phyloP scores from a whole-genome alignment of 23 tunicate genomes.

The Ciona savignyi region DNA sequence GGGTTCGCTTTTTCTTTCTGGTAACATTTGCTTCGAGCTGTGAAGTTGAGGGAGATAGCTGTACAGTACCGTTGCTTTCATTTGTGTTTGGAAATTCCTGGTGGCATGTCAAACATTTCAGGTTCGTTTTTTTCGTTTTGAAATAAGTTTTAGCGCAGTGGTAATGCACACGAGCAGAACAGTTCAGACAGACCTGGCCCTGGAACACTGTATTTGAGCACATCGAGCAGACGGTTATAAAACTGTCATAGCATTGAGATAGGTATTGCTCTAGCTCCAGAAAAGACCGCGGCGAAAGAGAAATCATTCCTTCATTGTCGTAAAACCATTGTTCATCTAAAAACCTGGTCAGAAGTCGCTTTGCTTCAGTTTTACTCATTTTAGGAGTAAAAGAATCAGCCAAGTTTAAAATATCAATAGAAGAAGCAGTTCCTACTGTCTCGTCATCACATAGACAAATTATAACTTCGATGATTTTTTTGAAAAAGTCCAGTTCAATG shows the following conservation, averaged over 20 bases:
- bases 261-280: conserved; percentile 56
- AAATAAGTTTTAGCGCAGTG: conserved; percentile 51
- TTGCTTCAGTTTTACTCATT: conserved; percentile 42
- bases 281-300: conserved; percentile 46
- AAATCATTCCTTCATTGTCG: too few species aligned
- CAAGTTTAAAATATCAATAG: conserved; percentile 56
- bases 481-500: conserved; percentile 52
- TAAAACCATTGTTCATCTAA: conserved; percentile 51
- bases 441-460: conserved; percentile 11
- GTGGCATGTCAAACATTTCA: conserved; percentile 31
- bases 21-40: too few species aligned
- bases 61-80: too few species aligned
- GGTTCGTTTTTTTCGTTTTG: neutral
- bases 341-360: conserved; percentile 30
- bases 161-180: conserved; percentile 36
- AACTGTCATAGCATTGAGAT: conserved; percentile 17
- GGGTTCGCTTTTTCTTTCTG: too few species aligned
- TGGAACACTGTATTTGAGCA: conserved; percentile 43
- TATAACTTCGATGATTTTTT: conserved; percentile 36
- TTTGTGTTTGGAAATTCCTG: too few species aligned
- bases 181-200: conserved; percentile 37
- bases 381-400: conserved; percentile 49
- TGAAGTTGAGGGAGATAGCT: too few species aligned
- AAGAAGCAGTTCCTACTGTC: conserved; percentile 39
- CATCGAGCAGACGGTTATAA: conserved; percentile 20